phyloP scores from a whole-genome alignment of 2,797 vertebrate genomes.

The Melanitta fusca region DNA sequence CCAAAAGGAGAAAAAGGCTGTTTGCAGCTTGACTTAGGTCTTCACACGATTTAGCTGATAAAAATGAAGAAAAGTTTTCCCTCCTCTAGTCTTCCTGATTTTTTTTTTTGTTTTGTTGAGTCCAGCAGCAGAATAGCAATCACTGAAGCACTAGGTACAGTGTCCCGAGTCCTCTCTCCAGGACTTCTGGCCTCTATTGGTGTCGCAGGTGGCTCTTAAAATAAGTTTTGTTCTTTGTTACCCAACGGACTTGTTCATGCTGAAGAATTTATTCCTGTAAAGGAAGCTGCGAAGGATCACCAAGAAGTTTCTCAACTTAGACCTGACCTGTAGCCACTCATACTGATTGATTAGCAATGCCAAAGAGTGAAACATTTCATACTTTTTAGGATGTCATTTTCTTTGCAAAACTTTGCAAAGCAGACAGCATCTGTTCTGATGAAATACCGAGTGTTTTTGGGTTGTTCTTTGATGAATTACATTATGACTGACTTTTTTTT shows the following conservation, averaged over 20 bases:
- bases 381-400: background rate
- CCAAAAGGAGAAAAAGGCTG: background rate
- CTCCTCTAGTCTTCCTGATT: too few species aligned
- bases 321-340: background rate
- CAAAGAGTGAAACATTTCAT: background rate
- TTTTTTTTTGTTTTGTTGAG: background rate
- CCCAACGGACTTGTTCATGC: background rate
- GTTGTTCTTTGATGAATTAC: background rate
- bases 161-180: background rate
- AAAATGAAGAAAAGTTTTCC: background rate
- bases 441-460: background rate
- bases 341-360: accelerated
- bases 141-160: background rate
- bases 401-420: background rate
- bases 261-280: background rate
- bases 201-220: background rate
- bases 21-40: background rate
- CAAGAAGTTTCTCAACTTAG: background rate
- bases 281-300: background rate
- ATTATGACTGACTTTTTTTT: background rate
- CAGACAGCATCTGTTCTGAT: background rate
- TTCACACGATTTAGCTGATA: background rate
- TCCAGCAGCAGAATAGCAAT: background rate
- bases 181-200: background rate
- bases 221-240: background rate